Conservation (phyloP, 2,113 vertebrate species). For the Copsychus sechellarum region DNA sequence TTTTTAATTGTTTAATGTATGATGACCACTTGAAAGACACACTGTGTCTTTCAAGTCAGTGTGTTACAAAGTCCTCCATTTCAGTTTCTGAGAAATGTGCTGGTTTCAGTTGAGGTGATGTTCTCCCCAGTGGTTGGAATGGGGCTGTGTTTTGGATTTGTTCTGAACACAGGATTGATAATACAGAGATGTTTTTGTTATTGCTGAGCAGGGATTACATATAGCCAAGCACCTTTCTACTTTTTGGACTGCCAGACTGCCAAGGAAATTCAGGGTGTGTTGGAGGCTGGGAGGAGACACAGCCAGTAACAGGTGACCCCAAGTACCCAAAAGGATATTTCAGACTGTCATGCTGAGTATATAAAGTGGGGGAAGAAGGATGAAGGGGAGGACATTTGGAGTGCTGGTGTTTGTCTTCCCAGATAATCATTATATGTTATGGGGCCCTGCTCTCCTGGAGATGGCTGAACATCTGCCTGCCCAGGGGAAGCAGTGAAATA, state of each 20-base stretch:
- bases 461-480: background rate
- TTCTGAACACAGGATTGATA: background rate
- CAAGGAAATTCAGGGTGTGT: background rate
- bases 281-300: background rate
- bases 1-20: fast-evolving
- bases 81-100: background rate
- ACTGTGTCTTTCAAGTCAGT: background rate
- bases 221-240: background rate
- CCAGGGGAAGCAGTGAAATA: background rate
- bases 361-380: background rate
- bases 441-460: background rate
- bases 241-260: fast-evolving
- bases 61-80: background rate
- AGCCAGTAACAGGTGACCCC: background rate
- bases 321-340: background rate
- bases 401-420: background rate
- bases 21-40: background rate
- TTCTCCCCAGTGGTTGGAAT: background rate
- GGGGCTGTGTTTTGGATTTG: background rate
- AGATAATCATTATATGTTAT: background rate
- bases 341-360: background rate
- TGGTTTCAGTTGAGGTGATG: background rate
- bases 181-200: background rate
- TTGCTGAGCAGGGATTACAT: background rate
- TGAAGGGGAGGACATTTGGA: background rate